phyloP scores from a whole-genome alignment of 1,140 invertebrate genomes.

The Cataglyphis hispanica region DNA sequence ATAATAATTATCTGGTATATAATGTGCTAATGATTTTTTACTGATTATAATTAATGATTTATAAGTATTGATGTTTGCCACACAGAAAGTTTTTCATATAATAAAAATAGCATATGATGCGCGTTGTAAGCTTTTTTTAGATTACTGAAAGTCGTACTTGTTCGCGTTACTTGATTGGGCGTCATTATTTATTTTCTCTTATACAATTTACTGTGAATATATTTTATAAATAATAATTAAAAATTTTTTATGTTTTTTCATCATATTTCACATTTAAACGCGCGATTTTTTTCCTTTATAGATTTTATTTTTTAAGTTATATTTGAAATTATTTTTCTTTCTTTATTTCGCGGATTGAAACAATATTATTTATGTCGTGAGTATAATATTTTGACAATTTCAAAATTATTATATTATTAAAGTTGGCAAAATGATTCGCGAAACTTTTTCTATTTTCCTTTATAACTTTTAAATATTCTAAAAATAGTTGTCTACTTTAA shows the following conservation, averaged over 20 bases:
- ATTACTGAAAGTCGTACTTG: not conserved
- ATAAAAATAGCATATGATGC: slow-evolving; percentile 49
- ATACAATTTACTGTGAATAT: not conserved
- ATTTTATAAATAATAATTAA: not conserved
- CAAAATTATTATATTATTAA: not conserved
- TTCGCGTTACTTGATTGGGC: not conserved
- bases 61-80: not conserved
- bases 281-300: not conserved
- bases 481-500: not conserved
- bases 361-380: not conserved
- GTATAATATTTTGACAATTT: not conserved
- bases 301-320: slow-evolving; percentile 2
- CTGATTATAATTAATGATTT: slow-evolving; percentile 24
- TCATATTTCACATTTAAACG: not conserved
- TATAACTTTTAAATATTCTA: not conserved
- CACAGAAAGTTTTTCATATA: not conserved
- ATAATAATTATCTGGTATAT: not conserved
- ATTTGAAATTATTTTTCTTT: not conserved
- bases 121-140: slow-evolving; percentile 19
- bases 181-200: not conserved
- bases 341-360: not conserved
- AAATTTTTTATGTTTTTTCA: not conserved
- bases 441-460: not conserved
- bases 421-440: not conserved
- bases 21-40: slow-evolving; percentile 13